phyloP scores from a whole-genome alignment of 2,797 vertebrate species.

The Chaetophractus vellerosus region DNA sequence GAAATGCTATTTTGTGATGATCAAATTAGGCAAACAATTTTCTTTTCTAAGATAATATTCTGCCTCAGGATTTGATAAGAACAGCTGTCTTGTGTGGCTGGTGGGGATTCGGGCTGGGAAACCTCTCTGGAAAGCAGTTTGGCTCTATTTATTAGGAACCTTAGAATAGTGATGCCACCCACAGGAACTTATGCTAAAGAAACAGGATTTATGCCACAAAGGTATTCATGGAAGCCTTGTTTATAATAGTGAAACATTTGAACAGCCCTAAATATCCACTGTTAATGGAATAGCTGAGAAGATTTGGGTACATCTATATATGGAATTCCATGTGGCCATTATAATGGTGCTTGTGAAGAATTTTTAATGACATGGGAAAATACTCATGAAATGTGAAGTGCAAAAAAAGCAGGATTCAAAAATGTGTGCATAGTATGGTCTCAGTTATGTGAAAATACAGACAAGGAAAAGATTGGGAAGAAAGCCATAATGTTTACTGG shows the following conservation, averaged over 20 bases:
- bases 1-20: constrained; percentile 68
- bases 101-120: not conserved
- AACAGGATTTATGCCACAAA: constrained; percentile 36
- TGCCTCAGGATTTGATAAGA: constrained; percentile 70
- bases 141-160: constrained; percentile 23
- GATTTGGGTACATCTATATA: not conserved
- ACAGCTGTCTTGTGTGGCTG: constrained; percentile 27
- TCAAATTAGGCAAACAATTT: constrained; percentile 58
- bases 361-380: constrained; percentile 14
- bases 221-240: not conserved
- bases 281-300: constrained; percentile 37
- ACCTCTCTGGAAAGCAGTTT: constrained; percentile 50
- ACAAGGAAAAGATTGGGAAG: not conserved
- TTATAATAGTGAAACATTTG: constrained; percentile 2
- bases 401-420: constrained; percentile 45
- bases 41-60: constrained; percentile 67
- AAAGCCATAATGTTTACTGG: constrained; percentile 54
- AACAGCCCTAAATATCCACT: not conserved
- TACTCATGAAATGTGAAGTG: constrained; percentile 23
- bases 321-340: constrained; percentile 35
- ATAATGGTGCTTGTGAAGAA: constrained; percentile 39
- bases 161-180: constrained; percentile 60
- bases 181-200: not conserved
- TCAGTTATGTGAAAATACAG: not conserved
- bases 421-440: not conserved